These are phyloP conservation scores for Denticeps clupeoides DNA, from an alignment of 2,797 vertebrate genomes.

Conservation along the genomic window DNA sequence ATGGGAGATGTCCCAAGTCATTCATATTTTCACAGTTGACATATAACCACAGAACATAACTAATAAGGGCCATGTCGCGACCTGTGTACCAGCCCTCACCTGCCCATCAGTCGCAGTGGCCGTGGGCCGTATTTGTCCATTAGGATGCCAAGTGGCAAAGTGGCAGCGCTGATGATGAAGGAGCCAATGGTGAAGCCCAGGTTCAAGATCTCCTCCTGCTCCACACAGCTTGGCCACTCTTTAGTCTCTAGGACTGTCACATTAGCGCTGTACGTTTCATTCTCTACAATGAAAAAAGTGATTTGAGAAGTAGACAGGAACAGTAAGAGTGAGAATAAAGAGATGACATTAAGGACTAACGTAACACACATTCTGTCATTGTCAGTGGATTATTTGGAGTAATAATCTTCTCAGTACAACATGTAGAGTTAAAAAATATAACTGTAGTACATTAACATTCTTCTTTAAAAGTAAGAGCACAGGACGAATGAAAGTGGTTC, in stretches of 20 bases:
- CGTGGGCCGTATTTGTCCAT: slow-evolving; percentile 70
- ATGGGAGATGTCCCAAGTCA: too few species aligned
- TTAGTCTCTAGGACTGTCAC: slow-evolving; percentile 4
- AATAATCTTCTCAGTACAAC: too few species aligned
- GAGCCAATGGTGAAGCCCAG: slow-evolving; percentile 80
- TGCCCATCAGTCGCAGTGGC: slow-evolving; percentile 69
- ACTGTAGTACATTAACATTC: too few species aligned
- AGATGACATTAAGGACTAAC: not conserved
- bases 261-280: slow-evolving; percentile 26
- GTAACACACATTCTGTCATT: too few species aligned
- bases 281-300: slow-evolving; percentile 35
- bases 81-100: slow-evolving; percentile 40
- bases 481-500: too few species aligned
- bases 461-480: too few species aligned
- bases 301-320: not conserved
- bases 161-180: slow-evolving; percentile 72
- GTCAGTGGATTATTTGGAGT: too few species aligned
- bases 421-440: too few species aligned
- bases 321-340: not conserved
- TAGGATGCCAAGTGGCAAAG: slow-evolving; percentile 62
- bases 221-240: slow-evolving; percentile 55
- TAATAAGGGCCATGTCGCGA: too few species aligned
- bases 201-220: slow-evolving; percentile 72
- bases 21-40: too few species aligned
- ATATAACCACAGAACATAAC: too few species aligned